Percentiles rank a stretch among this genome's conserved stretches.
phyloP scores from a whole-genome alignment of 2,797 vertebrate genomes.

The Phylloscopus collybita region DNA sequence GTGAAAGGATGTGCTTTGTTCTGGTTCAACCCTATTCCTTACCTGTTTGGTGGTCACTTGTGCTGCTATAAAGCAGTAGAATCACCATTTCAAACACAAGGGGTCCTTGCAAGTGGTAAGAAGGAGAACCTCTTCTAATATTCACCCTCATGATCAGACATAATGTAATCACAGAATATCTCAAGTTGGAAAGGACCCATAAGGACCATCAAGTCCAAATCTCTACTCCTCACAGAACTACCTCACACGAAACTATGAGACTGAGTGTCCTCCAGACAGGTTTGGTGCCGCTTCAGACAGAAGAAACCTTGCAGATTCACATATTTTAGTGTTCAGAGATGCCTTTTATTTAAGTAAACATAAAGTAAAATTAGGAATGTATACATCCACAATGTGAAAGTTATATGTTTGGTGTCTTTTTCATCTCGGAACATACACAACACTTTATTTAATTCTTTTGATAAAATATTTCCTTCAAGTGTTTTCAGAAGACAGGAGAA shows the following conservation, averaged over 20 bases:
- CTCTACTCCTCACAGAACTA: not conserved
- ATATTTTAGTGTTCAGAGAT: not conserved
- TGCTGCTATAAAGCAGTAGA: not conserved
- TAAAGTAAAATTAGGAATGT: not conserved
- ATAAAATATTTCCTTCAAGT: slow-evolving; percentile 13
- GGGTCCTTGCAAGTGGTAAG: not conserved
- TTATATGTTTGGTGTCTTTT: not conserved
- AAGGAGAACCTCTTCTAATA: not conserved
- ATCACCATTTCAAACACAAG: not conserved
- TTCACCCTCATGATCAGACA: not conserved
- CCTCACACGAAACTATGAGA: not conserved
- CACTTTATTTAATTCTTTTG: not conserved
- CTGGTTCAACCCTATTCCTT: not conserved
- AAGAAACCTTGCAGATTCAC: not conserved
- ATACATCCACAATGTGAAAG: not conserved
- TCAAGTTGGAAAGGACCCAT: not conserved
- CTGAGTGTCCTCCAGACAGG: not conserved
- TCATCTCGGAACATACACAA: not conserved
- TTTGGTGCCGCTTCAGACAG: not conserved
- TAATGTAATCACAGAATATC: not conserved
- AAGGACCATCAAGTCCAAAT: not conserved
- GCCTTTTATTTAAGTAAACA: not conserved
- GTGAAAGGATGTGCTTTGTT: not conserved
- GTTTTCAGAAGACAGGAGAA: slow-evolving; percentile 28
- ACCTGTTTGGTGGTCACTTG: not conserved